Conservation (phyloP, 2,113 vertebrate genomes). For the Podiceps cristatus region DNA sequence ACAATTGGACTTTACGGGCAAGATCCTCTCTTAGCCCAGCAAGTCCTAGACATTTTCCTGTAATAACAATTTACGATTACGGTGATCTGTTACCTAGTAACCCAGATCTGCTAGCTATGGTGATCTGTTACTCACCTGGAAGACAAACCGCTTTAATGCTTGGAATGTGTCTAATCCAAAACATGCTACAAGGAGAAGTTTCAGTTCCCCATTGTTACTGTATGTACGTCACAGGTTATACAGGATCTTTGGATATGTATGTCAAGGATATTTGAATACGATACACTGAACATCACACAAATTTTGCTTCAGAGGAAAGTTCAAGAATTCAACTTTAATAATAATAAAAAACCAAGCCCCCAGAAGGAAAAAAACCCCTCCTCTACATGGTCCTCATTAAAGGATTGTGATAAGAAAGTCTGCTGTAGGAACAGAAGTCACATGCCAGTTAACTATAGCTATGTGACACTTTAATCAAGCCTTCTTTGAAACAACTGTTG, state of each 20-base stretch:
- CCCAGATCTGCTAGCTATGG: not conserved
- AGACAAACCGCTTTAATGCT: not conserved
- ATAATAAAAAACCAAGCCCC: not conserved
- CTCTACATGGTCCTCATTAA: not conserved
- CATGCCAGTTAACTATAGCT: not conserved
- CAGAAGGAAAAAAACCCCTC: not conserved
- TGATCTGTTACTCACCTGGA: not conserved
- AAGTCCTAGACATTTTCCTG: not conserved
- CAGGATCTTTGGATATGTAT: not conserved
- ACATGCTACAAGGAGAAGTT: not conserved
- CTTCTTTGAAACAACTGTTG: not conserved
- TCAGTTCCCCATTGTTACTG: not conserved
- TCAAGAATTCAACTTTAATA: not conserved
- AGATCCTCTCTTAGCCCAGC: not conserved
- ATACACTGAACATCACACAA: not conserved
- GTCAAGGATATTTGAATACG: not conserved
- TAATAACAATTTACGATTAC: not conserved
- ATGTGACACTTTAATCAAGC: not conserved
- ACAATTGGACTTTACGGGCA: not conserved
- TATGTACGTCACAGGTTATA: not conserved
- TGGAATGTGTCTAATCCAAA: not conserved
- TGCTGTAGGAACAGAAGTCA: conserved; percentile 22
- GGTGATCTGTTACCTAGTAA: not conserved
- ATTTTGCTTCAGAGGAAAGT: not conserved
- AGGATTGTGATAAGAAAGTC: not conserved